Evolutionary conservation across 2,888 invertebrate genomes (phyloP), one percentile per base, ranked within the genome.

Genomic region (Halictus quadricinctus): DNA sequence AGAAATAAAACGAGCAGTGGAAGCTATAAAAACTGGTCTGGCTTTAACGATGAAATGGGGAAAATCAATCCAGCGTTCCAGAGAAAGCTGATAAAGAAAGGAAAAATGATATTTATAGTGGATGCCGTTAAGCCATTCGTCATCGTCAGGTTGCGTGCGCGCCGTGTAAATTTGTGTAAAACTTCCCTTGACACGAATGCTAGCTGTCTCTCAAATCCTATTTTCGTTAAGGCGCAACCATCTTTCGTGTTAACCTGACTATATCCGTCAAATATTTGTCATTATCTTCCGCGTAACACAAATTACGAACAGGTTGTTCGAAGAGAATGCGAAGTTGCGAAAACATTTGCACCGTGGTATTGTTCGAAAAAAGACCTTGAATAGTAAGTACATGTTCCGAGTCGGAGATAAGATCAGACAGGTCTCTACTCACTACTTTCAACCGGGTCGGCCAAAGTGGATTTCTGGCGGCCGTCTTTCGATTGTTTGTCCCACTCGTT

Each of bases 391-490:
- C 21, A 43, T 6, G 18, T n/a, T n/a, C 5, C n/a, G 21, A 69
- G 69, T 36, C 21, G 5, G 41, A 43, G 69, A 69, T 43, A 69
- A 69, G 41, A 69, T 69, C 41, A 43, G 21, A 8, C 43, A 43
- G 12, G 43, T 64, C 72, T 41, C 75, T 91, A 93, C 93, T 93
- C 91, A 93, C 93, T 79, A 93, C 91, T 85, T 78, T 90, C 70
- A 93, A 88, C 78, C 92, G 92, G 76, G 83, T 89, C 69, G 91
- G 91, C 91, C 93, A 92, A 91, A 91, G 92, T 88, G 78, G 76
- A 79, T 89, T 91, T 83, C 74, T 84, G 75, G 70, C 50, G 69
- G 79, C 76, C 87, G 90, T 87, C 72, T 75, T 88, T 81, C 83
- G 43, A 79, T 84, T 48, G 54, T 10, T 81, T 69, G 77, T 76